Evolutionary conservation across 2,797 vertebrate genomes (phyloP).

Genomic region (Oryzias sinensis): DNA sequence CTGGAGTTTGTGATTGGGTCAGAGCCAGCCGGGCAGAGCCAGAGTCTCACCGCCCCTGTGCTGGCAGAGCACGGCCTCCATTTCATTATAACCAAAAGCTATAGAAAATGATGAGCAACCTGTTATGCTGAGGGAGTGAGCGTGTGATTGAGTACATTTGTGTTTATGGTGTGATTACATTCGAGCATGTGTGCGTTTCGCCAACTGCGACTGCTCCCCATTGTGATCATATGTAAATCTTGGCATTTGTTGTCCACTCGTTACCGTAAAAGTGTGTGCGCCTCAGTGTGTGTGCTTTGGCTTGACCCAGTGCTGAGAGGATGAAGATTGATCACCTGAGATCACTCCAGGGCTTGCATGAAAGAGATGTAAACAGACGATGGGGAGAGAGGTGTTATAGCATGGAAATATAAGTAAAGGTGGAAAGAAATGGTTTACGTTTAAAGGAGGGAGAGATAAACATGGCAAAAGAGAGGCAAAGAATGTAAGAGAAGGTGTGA

Average conservation of each 20-base stretch:
- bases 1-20: conserved; percentile 50
- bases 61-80: conserved; percentile 52
- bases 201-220: conserved; percentile 26
- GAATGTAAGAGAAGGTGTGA: conserved; percentile 57
- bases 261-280: conserved; percentile 11
- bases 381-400: conserved; percentile 35
- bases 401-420: conserved; percentile 52
- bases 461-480: conserved; percentile 43
- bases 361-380: conserved; percentile 47
- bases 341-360: conserved; percentile 65
- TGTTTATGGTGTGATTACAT: conserved; percentile 34
- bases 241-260: conserved; percentile 67
- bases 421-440: conserved; percentile 59
- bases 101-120: conserved; percentile 49
- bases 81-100: conserved; percentile 58
- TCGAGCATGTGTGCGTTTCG: conserved; percentile 36
- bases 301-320: conserved; percentile 56
- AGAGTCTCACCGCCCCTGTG: conserved; percentile 53
- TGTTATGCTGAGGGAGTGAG: conserved; percentile 25
- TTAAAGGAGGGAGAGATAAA: conserved; percentile 64
- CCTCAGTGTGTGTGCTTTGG: conserved; percentile 21
- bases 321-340: conserved; percentile 80
- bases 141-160: conserved; percentile 13
- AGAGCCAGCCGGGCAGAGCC: conserved; percentile 54
- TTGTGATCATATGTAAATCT: conserved; percentile 70